phyloP scores from a whole-genome alignment of 2,888 invertebrate species.

The Sisyra terminalis region DNA sequence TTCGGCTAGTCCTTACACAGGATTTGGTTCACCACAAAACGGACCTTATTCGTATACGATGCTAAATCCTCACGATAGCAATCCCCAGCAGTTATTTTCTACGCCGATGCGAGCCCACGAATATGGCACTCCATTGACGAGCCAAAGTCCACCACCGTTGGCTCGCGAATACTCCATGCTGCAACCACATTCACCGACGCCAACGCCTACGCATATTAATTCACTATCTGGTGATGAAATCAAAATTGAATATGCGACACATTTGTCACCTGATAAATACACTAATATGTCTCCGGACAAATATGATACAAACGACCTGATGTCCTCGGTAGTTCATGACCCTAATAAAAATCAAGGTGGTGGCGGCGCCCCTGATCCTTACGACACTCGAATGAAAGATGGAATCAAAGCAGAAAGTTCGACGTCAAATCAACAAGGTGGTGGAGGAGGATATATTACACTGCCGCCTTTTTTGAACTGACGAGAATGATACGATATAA shows the following conservation, averaged over 20 bases:
- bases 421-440: slow-evolving; percentile 25
- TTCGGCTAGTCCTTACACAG: slow-evolving; percentile 44
- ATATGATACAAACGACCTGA: slow-evolving; percentile 35
- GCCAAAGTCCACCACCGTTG: slow-evolving; percentile 45
- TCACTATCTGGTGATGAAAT: slow-evolving; percentile 21
- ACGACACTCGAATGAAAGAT: slow-evolving; percentile 24
- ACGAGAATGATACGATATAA: slow-evolving; percentile 18
- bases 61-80: slow-evolving; percentile 52
- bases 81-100: slow-evolving; percentile 47
- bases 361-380: slow-evolving; percentile 23
- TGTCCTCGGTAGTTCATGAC: slow-evolving; percentile 27
- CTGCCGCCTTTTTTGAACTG: slow-evolving; percentile 66
- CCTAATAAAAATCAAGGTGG: slow-evolving; percentile 12
- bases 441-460: slow-evolving; percentile 38
- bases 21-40: slow-evolving; percentile 41
- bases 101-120: slow-evolving; percentile 45
- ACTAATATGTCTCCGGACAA: slow-evolving; percentile 36
- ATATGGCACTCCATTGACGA: slow-evolving; percentile 32
- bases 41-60: slow-evolving; percentile 41
- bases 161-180: slow-evolving; percentile 48
- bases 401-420: slow-evolving; percentile 21
- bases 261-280: slow-evolving; percentile 42
- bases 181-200: slow-evolving; percentile 40
- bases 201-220: slow-evolving; percentile 23
- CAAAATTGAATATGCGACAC: slow-evolving; percentile 27